A percentile compares a stretch with the other conserved stretches of the same genome.
Conservation (phyloP, 2,797 vertebrate species). For the Cirrhinus molitorella region DNA sequence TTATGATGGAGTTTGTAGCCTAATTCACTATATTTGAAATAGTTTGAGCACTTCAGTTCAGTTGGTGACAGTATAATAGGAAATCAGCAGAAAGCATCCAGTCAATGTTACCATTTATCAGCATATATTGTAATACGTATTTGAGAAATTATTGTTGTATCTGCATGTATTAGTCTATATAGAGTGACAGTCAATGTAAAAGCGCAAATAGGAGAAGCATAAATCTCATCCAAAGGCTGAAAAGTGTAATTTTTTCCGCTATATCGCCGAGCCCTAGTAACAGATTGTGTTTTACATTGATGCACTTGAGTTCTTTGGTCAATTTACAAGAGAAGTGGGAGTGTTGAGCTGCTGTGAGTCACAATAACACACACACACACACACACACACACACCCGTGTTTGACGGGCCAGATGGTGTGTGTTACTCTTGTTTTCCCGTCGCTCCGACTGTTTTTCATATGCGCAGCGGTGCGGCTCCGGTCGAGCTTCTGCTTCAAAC, state of each 20-base stretch:
- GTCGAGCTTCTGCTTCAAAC: constrained; percentile 66
- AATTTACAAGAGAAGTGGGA: constrained; percentile 33
- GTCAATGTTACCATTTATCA: too few relatives aligned
- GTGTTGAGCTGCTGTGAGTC: constrained; percentile 41
- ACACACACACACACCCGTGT: constrained; percentile 57
- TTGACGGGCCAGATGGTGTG: constrained; percentile 76
- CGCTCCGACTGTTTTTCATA: constrained; percentile 75
- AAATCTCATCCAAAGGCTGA: background rate
- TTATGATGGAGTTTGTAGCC: too few relatives aligned
- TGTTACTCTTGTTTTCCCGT: constrained; percentile 76
- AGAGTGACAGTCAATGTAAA: too few relatives aligned
- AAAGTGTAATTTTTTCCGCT: background rate
- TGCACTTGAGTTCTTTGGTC: constrained; percentile 32
- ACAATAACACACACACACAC: constrained; percentile 35
- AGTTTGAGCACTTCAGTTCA: too few relatives aligned
- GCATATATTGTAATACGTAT: too few relatives aligned
- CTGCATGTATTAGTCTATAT: too few relatives aligned
- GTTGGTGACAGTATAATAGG: too few relatives aligned
- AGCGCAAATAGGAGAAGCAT: too few relatives aligned
- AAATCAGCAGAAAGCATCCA: too few relatives aligned
- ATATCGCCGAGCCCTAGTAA: background rate
- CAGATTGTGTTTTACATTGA: constrained; percentile 36
- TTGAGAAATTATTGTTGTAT: too few relatives aligned
- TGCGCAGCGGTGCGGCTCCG: constrained; percentile 58
- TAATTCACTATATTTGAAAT: too few relatives aligned